Evolutionary conservation across 37 sponge, comb jelly and placozoan species (phyloP).

Genomic region (Oopsacas minuta): DNA sequence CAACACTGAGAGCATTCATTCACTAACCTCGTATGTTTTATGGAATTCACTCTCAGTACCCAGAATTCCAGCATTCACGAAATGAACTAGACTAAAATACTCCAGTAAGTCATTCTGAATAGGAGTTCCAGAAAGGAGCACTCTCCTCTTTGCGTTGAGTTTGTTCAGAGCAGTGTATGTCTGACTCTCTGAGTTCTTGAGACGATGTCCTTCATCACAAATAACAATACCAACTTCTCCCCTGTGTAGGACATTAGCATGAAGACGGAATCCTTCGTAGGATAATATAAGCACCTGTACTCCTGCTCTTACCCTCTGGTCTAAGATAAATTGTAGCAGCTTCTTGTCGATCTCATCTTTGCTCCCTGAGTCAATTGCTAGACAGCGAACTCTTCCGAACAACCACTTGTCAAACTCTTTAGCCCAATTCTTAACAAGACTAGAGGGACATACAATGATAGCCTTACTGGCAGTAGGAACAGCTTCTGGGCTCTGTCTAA

Average conservation of each 20-base stretch:
- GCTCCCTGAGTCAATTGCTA: constrained; percentile 85
- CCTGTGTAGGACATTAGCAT: constrained; percentile 59
- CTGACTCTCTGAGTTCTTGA: constrained; percentile 95
- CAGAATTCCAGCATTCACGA: constrained; percentile 88
- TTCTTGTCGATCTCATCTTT: constrained; percentile 77
- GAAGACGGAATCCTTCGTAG: constrained; percentile 88
- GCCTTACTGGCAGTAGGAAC: constrained; percentile 48
- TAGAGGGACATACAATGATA: constrained; percentile 84
- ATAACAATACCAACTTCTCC: constrained; percentile 74
- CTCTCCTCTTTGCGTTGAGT: constrained; percentile 46
- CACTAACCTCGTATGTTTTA: background rate
- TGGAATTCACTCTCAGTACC: constrained; percentile 34
- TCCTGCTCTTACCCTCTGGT: constrained; percentile 44
- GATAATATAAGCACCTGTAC: constrained; percentile 77
- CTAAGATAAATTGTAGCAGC: constrained; percentile 38
- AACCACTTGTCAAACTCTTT: constrained; percentile 93
- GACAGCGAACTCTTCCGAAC: constrained; percentile 38
- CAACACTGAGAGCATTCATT: background rate
- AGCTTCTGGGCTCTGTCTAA: constrained; percentile 36
- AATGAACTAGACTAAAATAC: constrained; percentile 92
- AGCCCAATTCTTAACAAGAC: constrained; percentile 96
- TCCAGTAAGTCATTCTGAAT: constrained; percentile 95
- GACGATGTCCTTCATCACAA: constrained; percentile 94
- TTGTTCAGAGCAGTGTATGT: constrained; percentile 80
- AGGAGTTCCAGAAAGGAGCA: constrained; percentile 89